phyloP scores from a whole-genome alignment of 2,888 invertebrate species.

The Dasysyrphus albostriatus region DNA sequence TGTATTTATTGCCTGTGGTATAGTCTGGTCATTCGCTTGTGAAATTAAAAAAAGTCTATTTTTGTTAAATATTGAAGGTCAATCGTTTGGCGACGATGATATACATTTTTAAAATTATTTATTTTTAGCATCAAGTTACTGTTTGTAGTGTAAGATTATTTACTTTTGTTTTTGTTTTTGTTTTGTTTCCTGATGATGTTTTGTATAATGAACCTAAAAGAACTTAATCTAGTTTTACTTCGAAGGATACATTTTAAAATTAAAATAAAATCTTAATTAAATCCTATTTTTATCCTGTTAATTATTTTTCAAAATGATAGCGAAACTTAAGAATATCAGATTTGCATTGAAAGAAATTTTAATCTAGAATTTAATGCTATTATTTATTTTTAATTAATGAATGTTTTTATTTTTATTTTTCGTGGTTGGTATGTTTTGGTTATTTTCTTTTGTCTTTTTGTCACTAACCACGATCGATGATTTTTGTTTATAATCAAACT shows the following conservation, averaged over 20 bases:
- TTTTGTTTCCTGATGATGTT: slow-evolving; percentile 11
- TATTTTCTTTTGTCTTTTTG: background rate
- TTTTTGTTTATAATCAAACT: background rate
- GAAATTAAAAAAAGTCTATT: slow-evolving; percentile 30
- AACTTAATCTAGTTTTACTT: background rate
- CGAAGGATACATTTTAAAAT: background rate
- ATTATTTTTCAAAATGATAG: background rate
- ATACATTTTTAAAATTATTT: slow-evolving; percentile 7
- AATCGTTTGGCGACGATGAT: background rate
- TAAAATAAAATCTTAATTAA: background rate
- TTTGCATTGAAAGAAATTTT: background rate
- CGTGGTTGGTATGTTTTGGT: background rate
- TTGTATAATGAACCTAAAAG: background rate
- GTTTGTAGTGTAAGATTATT: slow-evolving; percentile 1
- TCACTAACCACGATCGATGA: background rate
- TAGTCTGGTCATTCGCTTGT: slow-evolving; percentile 40
- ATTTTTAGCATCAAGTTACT: slow-evolving; percentile 14
- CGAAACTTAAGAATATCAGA: background rate
- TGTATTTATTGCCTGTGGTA: slow-evolving; percentile 9
- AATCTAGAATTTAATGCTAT: background rate
- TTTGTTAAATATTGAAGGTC: slow-evolving; percentile 28
- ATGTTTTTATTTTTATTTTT: background rate
- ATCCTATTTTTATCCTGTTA: slow-evolving; percentile 15
- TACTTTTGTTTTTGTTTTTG: background rate
- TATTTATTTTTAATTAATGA: background rate